Evolutionary conservation across 2,113 vertebrate genomes (phyloP), one percentile per base, ranked within the genome.

Genomic region (Athene cunicularia): DNA sequence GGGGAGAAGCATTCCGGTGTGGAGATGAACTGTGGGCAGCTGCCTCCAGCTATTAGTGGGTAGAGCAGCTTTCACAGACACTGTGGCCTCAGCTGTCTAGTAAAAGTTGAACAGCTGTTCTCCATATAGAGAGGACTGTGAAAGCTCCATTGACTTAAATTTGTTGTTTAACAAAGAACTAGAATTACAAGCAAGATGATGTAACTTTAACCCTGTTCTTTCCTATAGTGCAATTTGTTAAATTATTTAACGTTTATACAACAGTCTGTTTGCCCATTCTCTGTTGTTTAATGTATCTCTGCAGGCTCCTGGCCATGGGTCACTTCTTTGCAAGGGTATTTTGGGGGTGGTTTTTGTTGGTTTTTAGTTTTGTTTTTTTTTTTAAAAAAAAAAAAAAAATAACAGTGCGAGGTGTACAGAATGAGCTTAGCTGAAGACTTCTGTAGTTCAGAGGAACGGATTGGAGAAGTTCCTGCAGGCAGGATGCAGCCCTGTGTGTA

Each of bases 81-180:
- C 95, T 86, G 41, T 95, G 96, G 98, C 98, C 98, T 99, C 99
- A 99, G 99, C 99, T 99, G 99, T 98, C 98, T 98, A 98, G 99
- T 98, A 98, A 98, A 98, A 98, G 98, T 97, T 96, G 98, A 98
- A 98, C 99, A 99, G 99, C 99, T 99, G 99, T 99, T 99, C 97
- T 96, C 91, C 97, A 96, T 97, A 97, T 94, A 98, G 97, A 97
- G 98, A 88, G 89, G 94, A 93, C 98, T 97, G 97, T 98, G 98
- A 98, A 98, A 99, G 98, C 97, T 97, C 97, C 94, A 98, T 98
- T 99, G 98, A 98, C 98, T 98, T 98, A 98, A 96, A 98, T 98
- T 98, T 98, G 97, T 97, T 98, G 96, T 97, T 98, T 97, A 97
- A 97, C 95, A 96, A 97, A 96, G 96, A 97, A 96, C 96, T 97